A percentile compares a stretch with the other conserved stretches of the same genome.
phyloP scores from a whole-genome alignment of 2,113 vertebrate genomes.

The Hypocryptadius cinnamomeus region DNA sequence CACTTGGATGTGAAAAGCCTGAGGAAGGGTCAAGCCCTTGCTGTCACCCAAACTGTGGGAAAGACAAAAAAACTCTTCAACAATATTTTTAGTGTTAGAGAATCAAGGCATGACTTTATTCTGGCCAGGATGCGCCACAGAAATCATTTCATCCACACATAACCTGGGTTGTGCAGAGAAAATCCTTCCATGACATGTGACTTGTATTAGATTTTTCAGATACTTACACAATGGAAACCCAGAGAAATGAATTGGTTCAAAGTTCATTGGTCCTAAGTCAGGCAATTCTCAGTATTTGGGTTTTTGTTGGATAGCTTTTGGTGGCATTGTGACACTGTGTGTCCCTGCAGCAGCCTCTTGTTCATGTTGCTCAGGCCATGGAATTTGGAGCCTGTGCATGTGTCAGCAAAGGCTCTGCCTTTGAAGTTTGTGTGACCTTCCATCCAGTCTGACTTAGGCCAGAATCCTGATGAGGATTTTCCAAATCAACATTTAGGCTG shows the following conservation, averaged over 20 bases:
- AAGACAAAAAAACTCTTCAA: neutral
- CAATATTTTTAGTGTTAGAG: neutral
- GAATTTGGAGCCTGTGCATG: neutral
- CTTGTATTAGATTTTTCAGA: neutral
- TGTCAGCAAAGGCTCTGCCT: neutral
- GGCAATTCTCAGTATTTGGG: neutral
- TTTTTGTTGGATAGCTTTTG: rapidly evolving
- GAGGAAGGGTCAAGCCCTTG: neutral
- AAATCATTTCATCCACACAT: neutral
- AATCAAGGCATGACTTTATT: neutral
- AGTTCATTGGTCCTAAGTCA: neutral
- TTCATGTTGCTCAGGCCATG: rapidly evolving
- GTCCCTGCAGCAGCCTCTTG: neutral
- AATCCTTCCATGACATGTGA: neutral
- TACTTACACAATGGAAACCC: neutral
- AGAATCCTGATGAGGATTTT: neutral
- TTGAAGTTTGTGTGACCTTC: neutral
- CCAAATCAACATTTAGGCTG: neutral
- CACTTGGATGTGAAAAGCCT: too few relatives aligned
- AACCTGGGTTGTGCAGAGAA: neutral
- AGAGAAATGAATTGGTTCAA: neutral
- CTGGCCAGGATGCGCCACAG: neutral
- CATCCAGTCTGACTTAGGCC: neutral
- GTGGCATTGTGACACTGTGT: neutral
- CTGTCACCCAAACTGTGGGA: neutral